Conservation (phyloP, 2,113 vertebrate genomes). For the Esox niger region DNA sequence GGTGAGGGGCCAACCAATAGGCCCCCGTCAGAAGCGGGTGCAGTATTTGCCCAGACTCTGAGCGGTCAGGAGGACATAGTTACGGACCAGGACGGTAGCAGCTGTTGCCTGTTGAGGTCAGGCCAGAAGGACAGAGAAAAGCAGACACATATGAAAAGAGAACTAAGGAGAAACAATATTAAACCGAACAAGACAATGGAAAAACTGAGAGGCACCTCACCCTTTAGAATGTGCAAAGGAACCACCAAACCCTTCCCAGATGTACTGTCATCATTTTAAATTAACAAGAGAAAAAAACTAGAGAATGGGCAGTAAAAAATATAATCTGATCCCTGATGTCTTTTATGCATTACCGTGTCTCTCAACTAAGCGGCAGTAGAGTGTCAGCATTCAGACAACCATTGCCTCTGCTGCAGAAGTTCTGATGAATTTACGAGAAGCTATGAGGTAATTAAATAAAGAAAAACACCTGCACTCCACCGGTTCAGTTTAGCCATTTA, state of each 20-base stretch:
- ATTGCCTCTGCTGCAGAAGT: neutral
- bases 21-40: constrained; percentile 51
- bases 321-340: neutral
- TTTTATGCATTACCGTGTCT: constrained; percentile 5
- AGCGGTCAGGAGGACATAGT: constrained; percentile 42
- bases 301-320: neutral
- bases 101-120: constrained; percentile 32
- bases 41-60: constrained; percentile 54
- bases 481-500: neutral
- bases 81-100: constrained; percentile 45
- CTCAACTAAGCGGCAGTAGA: constrained; percentile 22
- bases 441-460: constrained; percentile 59
- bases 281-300: neutral
- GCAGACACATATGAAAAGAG: constrained; percentile 16
- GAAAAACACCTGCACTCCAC: constrained; percentile 17
- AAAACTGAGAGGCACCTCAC: no score
- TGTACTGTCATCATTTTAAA: no score
- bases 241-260: no score
- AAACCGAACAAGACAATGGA: no score
- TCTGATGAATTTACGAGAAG: constrained; percentile 17
- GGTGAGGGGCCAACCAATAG: no score
- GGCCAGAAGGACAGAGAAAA: constrained; percentile 27
- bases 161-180: no score
- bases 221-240: no score
- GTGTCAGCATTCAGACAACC: constrained; percentile 1